Base-by-base conservation (phyloP, 2,888 invertebrate species). In the Drosophila ochracea region DNA sequence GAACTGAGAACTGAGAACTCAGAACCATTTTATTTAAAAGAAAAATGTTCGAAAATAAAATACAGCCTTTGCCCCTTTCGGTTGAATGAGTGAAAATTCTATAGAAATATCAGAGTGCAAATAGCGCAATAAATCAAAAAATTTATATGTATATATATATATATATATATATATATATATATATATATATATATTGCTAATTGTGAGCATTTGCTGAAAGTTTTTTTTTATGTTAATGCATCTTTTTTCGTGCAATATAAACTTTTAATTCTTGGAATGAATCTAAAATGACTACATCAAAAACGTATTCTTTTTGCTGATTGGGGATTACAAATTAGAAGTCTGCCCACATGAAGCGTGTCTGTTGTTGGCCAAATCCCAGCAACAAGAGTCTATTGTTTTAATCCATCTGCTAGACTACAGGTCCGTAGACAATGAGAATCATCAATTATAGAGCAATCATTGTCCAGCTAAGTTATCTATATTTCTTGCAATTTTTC, bases 1-100 rank as follows among this genome's bases (percentile, higher is more conserved):
- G 88, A 57, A 86, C 90, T 86, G 90, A 84, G 76, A 57, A 31
- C 63, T 61, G 90, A 82, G 76, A 57, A 30, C 63, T 61, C 71
- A 66, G 57, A 62, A 60, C 41, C 74, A 72, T 78, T 89, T 86
- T 87, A 80, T 83, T 80, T 82, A 11, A 63, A 82, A 74, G 63
- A 70, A 68, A 68, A 68, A 60, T 80, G 55, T 61, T 85, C 67
- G 68, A 82, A 87, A 84, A 82, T 76, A 80, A 82, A 75, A 87
- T 71, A 59, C 58, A 73, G 69, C 41, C 39, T 49, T 58, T 58
- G 53, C 53, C 41, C 39, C n/a, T 50, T 28, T 28, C 39, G 25
- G n/a, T n/a, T 25, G 50, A 47, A 43, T 35, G 19, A 50, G 31
- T 30, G 47, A 28, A 65, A 73, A 39, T 64, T 63, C 59, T 62